phyloP scores from a whole-genome alignment of 2,113 vertebrate species.

The Crotalus helleri region DNA sequence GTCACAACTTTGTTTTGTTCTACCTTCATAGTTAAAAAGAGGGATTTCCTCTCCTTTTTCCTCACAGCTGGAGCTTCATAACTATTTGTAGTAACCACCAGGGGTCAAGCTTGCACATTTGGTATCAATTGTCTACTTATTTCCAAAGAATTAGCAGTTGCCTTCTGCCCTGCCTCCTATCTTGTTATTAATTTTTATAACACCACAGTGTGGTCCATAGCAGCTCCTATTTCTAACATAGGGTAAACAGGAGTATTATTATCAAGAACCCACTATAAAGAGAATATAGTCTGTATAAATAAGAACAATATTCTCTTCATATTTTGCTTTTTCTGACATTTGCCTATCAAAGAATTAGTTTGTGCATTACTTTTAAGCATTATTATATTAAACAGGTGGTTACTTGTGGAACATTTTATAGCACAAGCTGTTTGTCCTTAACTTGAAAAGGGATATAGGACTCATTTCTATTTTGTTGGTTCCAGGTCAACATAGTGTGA shows the following conservation, averaged over 20 bases:
- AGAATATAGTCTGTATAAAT: background rate
- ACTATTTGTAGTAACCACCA: conserved; percentile 5
- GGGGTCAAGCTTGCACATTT: conserved; percentile 9
- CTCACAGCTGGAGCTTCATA: background rate
- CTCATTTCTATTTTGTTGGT: background rate
- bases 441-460: background rate
- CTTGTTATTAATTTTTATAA: background rate
- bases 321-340: background rate
- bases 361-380: background rate
- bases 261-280: background rate
- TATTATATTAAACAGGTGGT: background rate
- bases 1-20: background rate
- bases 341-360: background rate
- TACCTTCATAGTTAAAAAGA: background rate
- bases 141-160: background rate
- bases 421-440: background rate
- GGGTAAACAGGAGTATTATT: background rate
- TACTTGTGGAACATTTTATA: background rate
- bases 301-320: background rate
- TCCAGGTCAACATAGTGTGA: background rate
- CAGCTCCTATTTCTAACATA: background rate
- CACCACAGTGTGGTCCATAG: background rate
- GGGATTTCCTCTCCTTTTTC: background rate
- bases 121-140: background rate
- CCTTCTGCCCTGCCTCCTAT: background rate